A percentile compares a stretch with the other conserved stretches of the same genome.
phyloP scores from a whole-genome alignment of 2,113 vertebrate species.

The Egretta garzetta region DNA sequence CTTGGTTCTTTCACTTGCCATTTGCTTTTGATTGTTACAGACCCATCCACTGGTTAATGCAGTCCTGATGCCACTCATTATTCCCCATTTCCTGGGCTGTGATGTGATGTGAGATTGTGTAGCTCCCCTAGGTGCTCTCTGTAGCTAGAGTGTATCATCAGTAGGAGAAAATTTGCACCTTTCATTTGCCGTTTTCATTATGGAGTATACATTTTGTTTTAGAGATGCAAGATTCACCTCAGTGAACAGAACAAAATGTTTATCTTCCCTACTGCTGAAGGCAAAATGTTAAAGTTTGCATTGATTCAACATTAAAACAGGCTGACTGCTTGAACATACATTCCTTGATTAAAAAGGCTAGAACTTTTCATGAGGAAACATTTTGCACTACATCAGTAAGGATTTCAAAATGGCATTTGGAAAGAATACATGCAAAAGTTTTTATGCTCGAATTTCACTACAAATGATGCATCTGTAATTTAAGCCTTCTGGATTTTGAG shows the following conservation, averaged over 20 bases:
- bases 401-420: neutral
- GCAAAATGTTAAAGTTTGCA: conserved; percentile 7
- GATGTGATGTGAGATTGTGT: neutral
- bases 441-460: neutral
- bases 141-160: neutral
- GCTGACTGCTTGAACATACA: neutral
- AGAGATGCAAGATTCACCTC: conserved; percentile 4
- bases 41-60: neutral
- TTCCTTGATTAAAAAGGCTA: neutral
- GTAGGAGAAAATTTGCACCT: neutral
- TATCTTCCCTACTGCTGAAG: neutral
- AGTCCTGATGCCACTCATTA: neutral
- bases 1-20: neutral
- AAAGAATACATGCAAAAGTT: neutral
- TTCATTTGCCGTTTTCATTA: neutral
- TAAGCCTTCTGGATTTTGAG: neutral
- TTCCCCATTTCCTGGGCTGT: neutral
- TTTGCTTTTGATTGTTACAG: neutral
- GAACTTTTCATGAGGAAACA: neutral
- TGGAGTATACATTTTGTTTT: neutral
- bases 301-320: neutral
- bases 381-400: neutral
- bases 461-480: neutral
- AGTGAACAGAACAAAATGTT: conserved; percentile 4
- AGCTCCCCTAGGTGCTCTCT: neutral